Evolutionary conservation across 2,113 vertebrate species (phyloP), one percentile per base, ranked within the genome.

Genomic region (Coregonus clupeaformis): DNA sequence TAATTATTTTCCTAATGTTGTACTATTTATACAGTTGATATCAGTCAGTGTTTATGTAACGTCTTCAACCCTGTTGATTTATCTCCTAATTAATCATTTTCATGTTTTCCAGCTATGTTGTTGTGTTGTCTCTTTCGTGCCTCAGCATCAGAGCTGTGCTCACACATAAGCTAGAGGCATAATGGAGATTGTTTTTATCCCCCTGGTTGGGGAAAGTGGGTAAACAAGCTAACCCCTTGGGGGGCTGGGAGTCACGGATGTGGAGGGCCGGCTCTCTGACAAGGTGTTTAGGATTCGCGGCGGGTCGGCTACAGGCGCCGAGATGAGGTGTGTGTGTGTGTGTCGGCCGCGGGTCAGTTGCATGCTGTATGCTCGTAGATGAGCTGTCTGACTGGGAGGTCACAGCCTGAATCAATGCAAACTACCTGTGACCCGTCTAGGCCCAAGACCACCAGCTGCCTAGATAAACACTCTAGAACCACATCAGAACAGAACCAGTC

Each of bases 221-320:
- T 88, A 91, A 91, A 92, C 87, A 89, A 90, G 81, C 85, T 91
- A 87, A 90, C 90, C 87, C 87, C 76, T 62, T 69, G 9, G 55
- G 80, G 81, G 77, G 76, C 66, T 74, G 72, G 70, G 82, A 65
- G 73, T 66, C 42, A 71, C 42, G 66, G 25, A 42, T 59, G 52
- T 16, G 63, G n/a, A 29, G n/a, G 22, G 7, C 18, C 5, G 67
- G 12, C 4, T 47, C n/a, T 13, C 73, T 78, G 70, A 82, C 77
- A 12, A 89, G 86, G 78, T 89, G 87, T 87, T 92, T 91, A 90
- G 83, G 87, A 91, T 90, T 88, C 87, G 79, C 74, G 32, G 66
- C 22, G 67, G 78, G 77, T 27, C 60, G 68, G 22, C 64, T 27
- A 27, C 64, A 32, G 64, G 4, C 13, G 64, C 13, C 13, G 29